phyloP scores from a whole-genome alignment of 2,888 invertebrate genomes.

The Drosophila hamatofila region DNA sequence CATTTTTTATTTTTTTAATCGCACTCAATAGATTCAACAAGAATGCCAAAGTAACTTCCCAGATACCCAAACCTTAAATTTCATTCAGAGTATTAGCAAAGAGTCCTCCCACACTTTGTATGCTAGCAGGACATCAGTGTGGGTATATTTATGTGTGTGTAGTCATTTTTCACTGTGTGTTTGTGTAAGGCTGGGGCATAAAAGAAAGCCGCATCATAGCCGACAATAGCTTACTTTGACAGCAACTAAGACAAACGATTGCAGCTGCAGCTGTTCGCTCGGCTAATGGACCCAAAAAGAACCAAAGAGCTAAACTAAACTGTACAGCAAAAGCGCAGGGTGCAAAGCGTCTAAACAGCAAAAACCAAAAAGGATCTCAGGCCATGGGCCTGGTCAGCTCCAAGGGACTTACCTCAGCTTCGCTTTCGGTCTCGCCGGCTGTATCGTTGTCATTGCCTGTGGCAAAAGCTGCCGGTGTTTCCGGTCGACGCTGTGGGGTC shows the following conservation, averaged over 20 bases:
- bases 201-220: slow-evolving; percentile 74
- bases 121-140: not conserved
- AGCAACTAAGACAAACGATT: slow-evolving; percentile 31
- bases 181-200: slow-evolving; percentile 18
- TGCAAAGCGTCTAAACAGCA: slow-evolving; percentile 52
- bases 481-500: slow-evolving; percentile 49
- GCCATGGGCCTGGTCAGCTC: not conserved
- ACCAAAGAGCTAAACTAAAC: not conserved
- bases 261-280: slow-evolving; percentile 12
- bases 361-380: slow-evolving; percentile 20
- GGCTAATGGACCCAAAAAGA: slow-evolving; percentile 11
- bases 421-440: slow-evolving; percentile 43
- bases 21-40: not conserved
- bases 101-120: too few relatives aligned
- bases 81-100: not conserved
- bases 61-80: not conserved
- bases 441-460: slow-evolving; percentile 28
- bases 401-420: slow-evolving; percentile 61
- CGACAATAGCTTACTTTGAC: slow-evolving; percentile 85
- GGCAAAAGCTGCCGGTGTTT: slow-evolving; percentile 59
- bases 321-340: slow-evolving; percentile 69
- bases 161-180: not conserved
- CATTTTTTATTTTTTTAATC: too few relatives aligned
- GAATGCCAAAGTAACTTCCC: not conserved
- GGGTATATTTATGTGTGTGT: slow-evolving; percentile 3